Evolutionary conservation across 1,140 invertebrate species (phyloP), one percentile per base, ranked within the genome.

Genomic region (Aricia agestis): DNA sequence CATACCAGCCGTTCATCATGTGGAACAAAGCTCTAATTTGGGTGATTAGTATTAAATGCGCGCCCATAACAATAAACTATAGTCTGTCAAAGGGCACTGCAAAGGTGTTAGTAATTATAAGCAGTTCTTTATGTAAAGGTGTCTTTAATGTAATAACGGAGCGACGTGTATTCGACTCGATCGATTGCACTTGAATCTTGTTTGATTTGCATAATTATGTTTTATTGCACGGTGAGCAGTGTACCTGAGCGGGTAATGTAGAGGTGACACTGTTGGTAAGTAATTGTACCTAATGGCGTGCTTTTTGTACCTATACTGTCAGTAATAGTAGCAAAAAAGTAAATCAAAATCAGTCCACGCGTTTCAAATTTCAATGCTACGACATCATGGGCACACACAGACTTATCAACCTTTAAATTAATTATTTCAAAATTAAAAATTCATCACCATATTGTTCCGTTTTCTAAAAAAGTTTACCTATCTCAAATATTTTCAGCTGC

Each of bases 121-220:
- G 58, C 58, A 59, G 58, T 59, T 59, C 58, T n/a, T 59, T 17
- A 59, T 59, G 58, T 19, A 63, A 63, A 63, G 59, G 59, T 63
- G 18, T 63, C 18, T 63, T 63, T 63, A 63, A 63, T 19, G 18
- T 63, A 63, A 63, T 63, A 18, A 17, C n/a, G 58, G 6, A 25
- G 59, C 17, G 10, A 63, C 59, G 59, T 63, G 59, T 17, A 63
- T 17, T 10, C 19, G 59, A 19, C 18, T 63, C 59, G 59, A 63
- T 63, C 59, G 59, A 19, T 63, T 63, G 45, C 19, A 63, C 59
- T 63, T 63, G 59, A 63, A 63, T 63, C 59, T 63, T 63, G 59
- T 25, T 63, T 63, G 59, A 63, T 63, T 63, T 63, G 59, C 59
- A 63, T 63, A 63, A 63, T 63, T 63, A 63, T 63, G 59, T 63